A percentile compares a stretch with the other conserved stretches of the same genome.
Conservation (phyloP, 2,888 invertebrate genomes). For the Lycocerus yunnanus region DNA sequence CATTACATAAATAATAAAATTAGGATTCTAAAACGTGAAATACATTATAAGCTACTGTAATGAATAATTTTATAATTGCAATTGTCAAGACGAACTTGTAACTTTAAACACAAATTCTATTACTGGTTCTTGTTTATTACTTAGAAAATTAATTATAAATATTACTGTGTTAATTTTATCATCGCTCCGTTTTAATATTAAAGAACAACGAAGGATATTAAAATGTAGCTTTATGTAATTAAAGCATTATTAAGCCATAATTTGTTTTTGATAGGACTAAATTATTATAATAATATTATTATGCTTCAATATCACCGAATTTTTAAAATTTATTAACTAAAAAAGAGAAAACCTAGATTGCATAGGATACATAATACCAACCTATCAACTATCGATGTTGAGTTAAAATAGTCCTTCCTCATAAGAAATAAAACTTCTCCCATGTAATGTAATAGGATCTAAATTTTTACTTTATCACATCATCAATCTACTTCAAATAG, state of each 20-base stretch:
- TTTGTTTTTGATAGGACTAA: neutral
- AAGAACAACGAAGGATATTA: neutral
- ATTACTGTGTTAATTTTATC: neutral
- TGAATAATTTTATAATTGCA: conserved; percentile 14
- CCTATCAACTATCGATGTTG: neutral
- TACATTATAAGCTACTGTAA: conserved; percentile 8
- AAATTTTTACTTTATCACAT: neutral
- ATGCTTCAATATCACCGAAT: neutral
- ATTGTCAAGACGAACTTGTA: conserved; percentile 7
- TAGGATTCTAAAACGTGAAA: conserved; percentile 5
- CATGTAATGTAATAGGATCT: neutral
- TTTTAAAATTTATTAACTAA: neutral
- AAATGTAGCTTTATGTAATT: neutral
- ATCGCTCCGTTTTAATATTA: neutral
- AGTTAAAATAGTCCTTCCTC: neutral
- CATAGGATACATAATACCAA: neutral
- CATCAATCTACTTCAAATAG: neutral
- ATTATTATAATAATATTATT: neutral
- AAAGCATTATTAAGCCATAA: neutral
- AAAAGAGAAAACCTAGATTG: too few relatives aligned
- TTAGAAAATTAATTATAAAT: neutral
- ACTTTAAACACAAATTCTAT: neutral
- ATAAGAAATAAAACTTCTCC: neutral
- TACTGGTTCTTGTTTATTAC: neutral
- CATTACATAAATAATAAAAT: conserved; percentile 13